Conservation (phyloP, 2,797 vertebrate species). For the Mallotus villosus region DNA sequence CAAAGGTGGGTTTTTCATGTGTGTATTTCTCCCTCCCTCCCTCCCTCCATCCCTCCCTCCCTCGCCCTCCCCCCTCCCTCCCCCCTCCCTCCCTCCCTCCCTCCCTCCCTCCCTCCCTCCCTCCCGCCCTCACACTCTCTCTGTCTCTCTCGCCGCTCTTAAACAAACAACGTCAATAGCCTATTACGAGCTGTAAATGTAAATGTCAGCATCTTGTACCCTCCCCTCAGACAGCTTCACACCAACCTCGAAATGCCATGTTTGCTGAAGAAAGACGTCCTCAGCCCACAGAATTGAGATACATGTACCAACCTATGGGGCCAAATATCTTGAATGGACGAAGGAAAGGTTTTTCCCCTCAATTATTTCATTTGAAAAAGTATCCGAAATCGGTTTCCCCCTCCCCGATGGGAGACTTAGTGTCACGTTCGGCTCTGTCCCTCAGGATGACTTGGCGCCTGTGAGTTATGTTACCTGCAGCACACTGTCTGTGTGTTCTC, state of each 20-base stretch:
- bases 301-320: too few species aligned
- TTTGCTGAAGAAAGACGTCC: not conserved
- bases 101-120: not conserved
- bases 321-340: too few species aligned
- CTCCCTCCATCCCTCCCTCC: not conserved
- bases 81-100: not conserved
- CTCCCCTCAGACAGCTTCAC: not conserved
- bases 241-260: not conserved
- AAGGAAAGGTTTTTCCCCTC: too few species aligned
- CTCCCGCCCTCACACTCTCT: not conserved
- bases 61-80: not conserved
- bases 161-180: constrained; percentile 7
- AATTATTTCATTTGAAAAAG: too few species aligned
- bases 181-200: constrained; percentile 7
- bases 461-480: constrained; percentile 6
- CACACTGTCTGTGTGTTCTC: not conserved
- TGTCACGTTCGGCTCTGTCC: not conserved
- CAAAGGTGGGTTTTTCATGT: constrained; percentile 31
- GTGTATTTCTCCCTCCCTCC: constrained; percentile 24
- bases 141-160: not conserved
- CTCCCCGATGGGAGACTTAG: not conserved
- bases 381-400: not conserved
- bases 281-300: too few species aligned
- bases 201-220: constrained; percentile 4
- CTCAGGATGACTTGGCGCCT: constrained; percentile 7